Evolutionary conservation across 2,113 vertebrate genomes (phyloP).

Genomic region (Uria lomvia): DNA sequence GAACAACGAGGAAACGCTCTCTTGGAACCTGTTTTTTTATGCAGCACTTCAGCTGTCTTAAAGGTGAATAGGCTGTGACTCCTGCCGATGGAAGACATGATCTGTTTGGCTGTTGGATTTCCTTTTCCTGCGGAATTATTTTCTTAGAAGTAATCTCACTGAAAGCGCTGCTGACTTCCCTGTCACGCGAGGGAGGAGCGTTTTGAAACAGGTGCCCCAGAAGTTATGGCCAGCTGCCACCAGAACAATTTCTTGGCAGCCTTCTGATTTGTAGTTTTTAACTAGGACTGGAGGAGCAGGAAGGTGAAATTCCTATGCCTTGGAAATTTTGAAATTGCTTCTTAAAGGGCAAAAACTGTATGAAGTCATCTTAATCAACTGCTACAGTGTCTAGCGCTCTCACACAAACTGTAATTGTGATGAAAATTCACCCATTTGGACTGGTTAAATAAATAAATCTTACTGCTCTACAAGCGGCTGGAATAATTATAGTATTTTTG

Average conservation of each 20-base stretch:
- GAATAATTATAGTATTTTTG: no score
- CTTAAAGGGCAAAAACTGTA: neutral
- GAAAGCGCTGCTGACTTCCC: neutral
- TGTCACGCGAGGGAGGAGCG: fast-evolving
- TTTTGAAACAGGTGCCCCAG: neutral
- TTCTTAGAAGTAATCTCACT: neutral
- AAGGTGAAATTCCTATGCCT: neutral
- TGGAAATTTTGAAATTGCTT: neutral
- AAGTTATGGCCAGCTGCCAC: neutral
- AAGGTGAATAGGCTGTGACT: neutral
- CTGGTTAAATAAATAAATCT: neutral
- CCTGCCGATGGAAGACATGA: neutral
- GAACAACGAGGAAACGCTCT: conserved; percentile 25
- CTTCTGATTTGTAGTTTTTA: neutral
- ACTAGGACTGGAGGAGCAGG: neutral
- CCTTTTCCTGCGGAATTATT: neutral
- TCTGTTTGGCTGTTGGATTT: neutral
- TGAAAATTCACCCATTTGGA: neutral
- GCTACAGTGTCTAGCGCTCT: neutral
- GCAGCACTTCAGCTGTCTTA: neutral
- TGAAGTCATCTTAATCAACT: neutral
- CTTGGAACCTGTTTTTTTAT: conserved; percentile 28
- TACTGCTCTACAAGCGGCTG: fast-evolving
- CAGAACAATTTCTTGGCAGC: neutral
- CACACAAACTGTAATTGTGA: neutral